Base-by-base conservation (phyloP, 2,888 invertebrate species). In the Hedychridium roseum region DNA sequence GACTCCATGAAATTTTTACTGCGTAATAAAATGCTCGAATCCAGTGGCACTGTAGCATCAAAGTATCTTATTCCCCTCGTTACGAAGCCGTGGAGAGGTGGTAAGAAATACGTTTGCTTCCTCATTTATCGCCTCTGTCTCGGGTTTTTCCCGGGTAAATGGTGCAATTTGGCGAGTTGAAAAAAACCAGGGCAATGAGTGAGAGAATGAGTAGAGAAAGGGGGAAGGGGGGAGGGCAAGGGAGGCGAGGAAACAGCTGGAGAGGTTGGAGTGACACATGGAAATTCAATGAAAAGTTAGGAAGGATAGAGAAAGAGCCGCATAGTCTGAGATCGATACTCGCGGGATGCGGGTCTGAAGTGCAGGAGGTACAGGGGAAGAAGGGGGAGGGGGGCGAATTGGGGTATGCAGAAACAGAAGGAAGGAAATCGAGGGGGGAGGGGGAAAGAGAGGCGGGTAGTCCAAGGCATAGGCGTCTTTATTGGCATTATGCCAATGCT, bases 401-500 rank as follows among this genome's bases (percentile, higher is more conserved):
- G n/a, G n/a, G n/a, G n/a, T n/a, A n/a, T n/a, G n/a, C n/a, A n/a
- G n/a, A n/a, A n/a, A n/a, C n/a, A n/a, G n/a, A n/a, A n/a, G n/a
- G n/a, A n/a, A n/a, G n/a, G n/a, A n/a, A n/a, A n/a, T 30, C 39
- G 43, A 32, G 16, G 49, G 26, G 41, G 40, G 47, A 48, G 40
- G 37, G 42, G 32, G 41, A 43, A 43, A 46, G 43, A 42, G 3
- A 17, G 35, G 48, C 27, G 46, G 40, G 20, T 35, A 35, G 35
- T n/a, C 12, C 20, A 31, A 47, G 52, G 50, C 66, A 60, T 70
- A 64, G 72, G 68, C 69, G 68, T 70, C 68, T 73, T 71, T 70
- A 73, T 74, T 75, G 74, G 74, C 71, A 65, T 66, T 67, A 66
- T 71, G 73, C 74, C 74, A 75, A 74, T 74, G 68, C 64, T 65